These are phyloP conservation scores for Notamacropus eugenii DNA, from an alignment of 2,797 vertebrate species.

Conservation along the genomic window DNA sequence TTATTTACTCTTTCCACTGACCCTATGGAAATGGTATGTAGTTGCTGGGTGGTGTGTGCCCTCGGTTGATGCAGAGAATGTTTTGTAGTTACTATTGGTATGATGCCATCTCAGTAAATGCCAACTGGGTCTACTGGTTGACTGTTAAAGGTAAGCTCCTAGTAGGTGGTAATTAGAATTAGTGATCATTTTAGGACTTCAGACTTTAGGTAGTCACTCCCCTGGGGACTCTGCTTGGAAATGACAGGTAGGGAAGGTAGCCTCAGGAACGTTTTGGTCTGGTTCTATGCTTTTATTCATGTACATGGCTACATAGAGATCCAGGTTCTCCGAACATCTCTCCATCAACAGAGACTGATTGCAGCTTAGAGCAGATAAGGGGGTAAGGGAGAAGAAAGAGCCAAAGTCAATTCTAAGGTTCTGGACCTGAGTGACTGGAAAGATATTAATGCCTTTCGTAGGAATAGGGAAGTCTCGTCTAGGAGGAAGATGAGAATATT, in stretches of 20 bases:
- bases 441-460: neutral
- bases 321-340: neutral
- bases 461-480: neutral
- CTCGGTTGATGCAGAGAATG: neutral
- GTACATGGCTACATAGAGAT: neutral
- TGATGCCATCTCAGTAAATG: neutral
- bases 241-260: neutral
- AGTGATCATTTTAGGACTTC: neutral
- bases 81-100: neutral
- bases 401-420: neutral
- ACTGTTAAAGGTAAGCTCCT: neutral
- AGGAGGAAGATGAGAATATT: neutral
- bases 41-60: neutral
- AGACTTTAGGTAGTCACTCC: neutral
- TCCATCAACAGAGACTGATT: neutral
- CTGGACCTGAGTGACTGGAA: neutral
- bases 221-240: neutral
- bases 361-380: neutral
- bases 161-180: neutral
- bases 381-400: neutral
- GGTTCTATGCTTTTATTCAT: neutral
- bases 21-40: neutral
- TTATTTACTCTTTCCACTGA: neutral
- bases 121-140: neutral
- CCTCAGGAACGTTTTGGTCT: neutral